These are phyloP conservation scores for Oreotragus oreotragus DNA, from an alignment of 2,113 vertebrate species.

Conservation along the genomic window DNA sequence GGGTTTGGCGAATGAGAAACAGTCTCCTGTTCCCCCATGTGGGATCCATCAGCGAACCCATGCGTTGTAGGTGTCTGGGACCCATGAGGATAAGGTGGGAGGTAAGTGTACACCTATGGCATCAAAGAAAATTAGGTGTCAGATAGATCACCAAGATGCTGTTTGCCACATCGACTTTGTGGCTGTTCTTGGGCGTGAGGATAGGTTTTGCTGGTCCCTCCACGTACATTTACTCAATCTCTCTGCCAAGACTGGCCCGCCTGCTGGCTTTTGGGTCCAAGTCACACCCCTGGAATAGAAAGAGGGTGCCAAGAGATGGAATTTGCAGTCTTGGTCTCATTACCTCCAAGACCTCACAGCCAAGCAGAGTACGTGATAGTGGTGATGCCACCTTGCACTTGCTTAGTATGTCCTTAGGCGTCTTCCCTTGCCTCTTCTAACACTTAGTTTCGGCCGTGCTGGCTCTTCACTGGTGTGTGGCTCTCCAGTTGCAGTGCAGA, in stretches of 20 bases:
- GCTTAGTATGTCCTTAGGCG: neutral
- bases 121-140: neutral
- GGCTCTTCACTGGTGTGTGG: neutral
- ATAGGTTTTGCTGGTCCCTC: neutral
- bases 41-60: neutral
- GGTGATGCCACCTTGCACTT: rapidly evolving
- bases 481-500: neutral
- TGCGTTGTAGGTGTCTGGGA: neutral
- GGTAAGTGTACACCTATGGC: neutral
- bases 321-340: neutral
- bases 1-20: neutral
- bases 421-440: neutral
- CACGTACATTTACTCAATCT: too few species aligned
- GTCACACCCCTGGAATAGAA: neutral
- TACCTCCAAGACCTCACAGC: neutral
- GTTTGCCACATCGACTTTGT: neutral
- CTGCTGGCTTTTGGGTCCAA: neutral
- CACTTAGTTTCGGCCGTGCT: neutral
- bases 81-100: neutral
- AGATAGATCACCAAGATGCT: neutral
- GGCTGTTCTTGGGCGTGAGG: neutral
- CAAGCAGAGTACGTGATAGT: rapidly evolving
- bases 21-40: neutral
- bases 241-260: neutral
- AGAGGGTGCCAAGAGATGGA: too few species aligned